Evolutionary conservation across 2,888 invertebrate genomes (phyloP).

Genomic region (Elegia similella): DNA sequence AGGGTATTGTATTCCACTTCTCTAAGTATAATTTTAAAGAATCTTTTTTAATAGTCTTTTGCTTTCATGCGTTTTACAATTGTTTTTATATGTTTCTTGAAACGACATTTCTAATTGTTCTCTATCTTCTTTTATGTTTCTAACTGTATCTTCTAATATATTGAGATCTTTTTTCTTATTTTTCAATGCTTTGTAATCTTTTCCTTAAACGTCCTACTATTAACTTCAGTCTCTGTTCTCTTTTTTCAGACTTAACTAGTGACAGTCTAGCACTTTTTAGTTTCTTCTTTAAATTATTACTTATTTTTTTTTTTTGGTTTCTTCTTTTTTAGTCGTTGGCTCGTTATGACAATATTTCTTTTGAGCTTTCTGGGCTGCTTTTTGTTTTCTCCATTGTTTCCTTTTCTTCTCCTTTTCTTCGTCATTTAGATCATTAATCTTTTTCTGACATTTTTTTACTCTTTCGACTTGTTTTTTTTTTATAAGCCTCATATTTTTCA

Average conservation of each 20-base stretch:
- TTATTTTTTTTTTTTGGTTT: background rate
- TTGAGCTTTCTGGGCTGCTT: conserved; percentile 5
- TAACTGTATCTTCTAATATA: too few relatives aligned
- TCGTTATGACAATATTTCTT: too few relatives aligned
- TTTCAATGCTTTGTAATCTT: conserved; percentile 2
- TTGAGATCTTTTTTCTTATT: too few relatives aligned
- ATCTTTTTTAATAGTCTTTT: conserved; percentile 1
- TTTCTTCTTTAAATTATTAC: conserved; percentile 2
- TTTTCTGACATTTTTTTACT: conserved; percentile 19
- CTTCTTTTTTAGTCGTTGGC: background rate
- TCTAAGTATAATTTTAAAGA: background rate
- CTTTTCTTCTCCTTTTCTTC: conserved; percentile 16
- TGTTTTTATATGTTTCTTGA: background rate
- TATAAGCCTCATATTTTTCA: conserved; percentile 17
- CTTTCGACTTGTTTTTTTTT: conserved; percentile 17
- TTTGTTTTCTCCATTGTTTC: conserved; percentile 16
- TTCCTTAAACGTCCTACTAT: conserved; percentile 12
- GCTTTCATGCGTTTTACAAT: background rate
- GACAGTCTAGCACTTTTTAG: conserved; percentile 7
- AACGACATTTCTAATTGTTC: background rate
- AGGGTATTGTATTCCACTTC: background rate
- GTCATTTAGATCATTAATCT: background rate
- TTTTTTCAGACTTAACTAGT: conserved; percentile 13
- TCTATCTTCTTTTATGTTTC: too few relatives aligned
- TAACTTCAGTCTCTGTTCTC: conserved; percentile 1